Base-by-base conservation (phyloP, 2,888 invertebrate species). In the Pterobdella sp. region DNA sequence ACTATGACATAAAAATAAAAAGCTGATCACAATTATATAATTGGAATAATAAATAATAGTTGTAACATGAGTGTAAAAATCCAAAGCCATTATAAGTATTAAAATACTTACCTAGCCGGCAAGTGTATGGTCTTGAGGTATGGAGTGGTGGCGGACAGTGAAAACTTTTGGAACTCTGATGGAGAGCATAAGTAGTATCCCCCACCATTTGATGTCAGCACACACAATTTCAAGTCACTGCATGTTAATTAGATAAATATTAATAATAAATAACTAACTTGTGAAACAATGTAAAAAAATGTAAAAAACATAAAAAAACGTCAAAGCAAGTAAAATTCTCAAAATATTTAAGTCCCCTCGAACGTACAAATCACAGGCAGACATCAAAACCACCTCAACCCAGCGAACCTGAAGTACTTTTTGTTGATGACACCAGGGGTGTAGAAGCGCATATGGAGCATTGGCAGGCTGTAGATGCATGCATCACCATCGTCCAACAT, bases 181-280 rank as follows among this genome's bases (percentile, higher is more conserved):
- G 71, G 71, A 0, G 71, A 71, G 36, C 71, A 71, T n/a, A 71
- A 52, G 36, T 35, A 71, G 63, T 56, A 71, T 35, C 71, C 71
- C 32, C 56, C 34, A 1, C 71, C 71, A 1, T n/a, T 52, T 2
- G 60, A 60, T 10, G 71, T 71, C 63, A 71, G n/a, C 37, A 71
- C 63, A 22, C 71, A 71, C 2, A 71, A 34, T 29, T 71, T 71
- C 63, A 63, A 10, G 34, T 71, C 71, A 37, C 71, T 71, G 70
- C n/a, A 14, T 18, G 14, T 49, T 49, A 49, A 18, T 49, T 49
- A 49, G 14, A n/a, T n/a, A 49, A 49, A 18, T 49, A 49, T 18
- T n/a, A n/a, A n/a, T n/a, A n/a, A n/a, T n/a, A n/a, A 49, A 18
- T 49, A 14, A 49, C n/a, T 18, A 18, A 18, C n/a, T n/a, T 49